Percentiles rank a stretch among this genome's conserved stretches.
phyloP scores from a whole-genome alignment of 64 coral and sea anemone species.

The Hydrozoanthus tunicans region DNA sequence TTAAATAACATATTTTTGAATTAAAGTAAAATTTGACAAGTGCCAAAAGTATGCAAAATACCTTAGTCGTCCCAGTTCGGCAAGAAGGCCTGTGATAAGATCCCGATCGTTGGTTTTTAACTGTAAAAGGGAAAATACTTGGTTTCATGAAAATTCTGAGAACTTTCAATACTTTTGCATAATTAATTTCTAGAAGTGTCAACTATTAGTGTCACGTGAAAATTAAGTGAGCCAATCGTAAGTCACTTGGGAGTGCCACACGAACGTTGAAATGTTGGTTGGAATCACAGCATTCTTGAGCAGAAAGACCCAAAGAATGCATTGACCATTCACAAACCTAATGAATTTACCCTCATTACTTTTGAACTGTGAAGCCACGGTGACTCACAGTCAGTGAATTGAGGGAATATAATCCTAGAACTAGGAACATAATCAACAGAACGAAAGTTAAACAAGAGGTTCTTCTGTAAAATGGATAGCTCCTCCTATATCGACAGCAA shows the following conservation, averaged over 20 bases:
- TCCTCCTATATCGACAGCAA: too few species aligned
- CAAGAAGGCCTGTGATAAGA: neutral
- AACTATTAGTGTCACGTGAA: too few species aligned
- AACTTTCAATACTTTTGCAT: too few species aligned
- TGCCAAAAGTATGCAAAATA: neutral
- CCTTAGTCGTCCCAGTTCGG: slow-evolving; percentile 26
- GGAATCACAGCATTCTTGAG: slow-evolving; percentile 23
- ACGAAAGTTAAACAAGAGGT: too few species aligned
- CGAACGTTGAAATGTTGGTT: slow-evolving; percentile 1
- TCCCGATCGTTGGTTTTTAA: slow-evolving; percentile 25
- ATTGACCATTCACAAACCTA: neutral
- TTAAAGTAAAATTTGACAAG: too few species aligned
- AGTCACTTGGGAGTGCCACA: neutral
- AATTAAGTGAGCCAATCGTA: too few species aligned
- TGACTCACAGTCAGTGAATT: slow-evolving; percentile 28
- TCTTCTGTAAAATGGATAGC: too few species aligned
- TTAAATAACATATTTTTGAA: too few species aligned
- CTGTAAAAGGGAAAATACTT: neutral
- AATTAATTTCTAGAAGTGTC: too few species aligned
- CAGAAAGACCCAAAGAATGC: neutral
- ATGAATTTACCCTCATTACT: neutral
- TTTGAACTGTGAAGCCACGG: neutral
- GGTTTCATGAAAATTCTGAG: too few species aligned
- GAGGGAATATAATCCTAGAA: neutral
- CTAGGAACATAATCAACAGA: too few species aligned